Evolutionary conservation across 1,140 invertebrate genomes (phyloP).

Genomic region (Drosophila mayri): DNA sequence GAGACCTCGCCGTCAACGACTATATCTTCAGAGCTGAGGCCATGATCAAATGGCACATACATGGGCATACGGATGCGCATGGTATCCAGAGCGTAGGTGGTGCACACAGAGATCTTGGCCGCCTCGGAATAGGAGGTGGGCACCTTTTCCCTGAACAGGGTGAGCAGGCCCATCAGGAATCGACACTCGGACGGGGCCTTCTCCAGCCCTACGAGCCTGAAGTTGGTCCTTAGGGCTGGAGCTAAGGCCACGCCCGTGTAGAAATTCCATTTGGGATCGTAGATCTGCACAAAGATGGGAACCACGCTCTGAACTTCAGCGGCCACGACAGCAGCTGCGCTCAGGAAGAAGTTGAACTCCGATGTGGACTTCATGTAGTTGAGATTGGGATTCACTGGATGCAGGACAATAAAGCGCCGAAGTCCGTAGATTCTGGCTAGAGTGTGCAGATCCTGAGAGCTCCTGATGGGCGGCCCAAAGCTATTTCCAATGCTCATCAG

Average conservation of each 20-base stretch:
- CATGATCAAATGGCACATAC: slow-evolving; percentile 72
- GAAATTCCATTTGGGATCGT: slow-evolving; percentile 92
- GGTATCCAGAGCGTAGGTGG: slow-evolving; percentile 93
- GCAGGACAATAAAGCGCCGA: slow-evolving; percentile 92
- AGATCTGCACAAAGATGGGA: slow-evolving; percentile 94
- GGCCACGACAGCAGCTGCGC: slow-evolving; percentile 93
- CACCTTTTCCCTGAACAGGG: slow-evolving; percentile 93
- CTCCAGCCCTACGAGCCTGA: slow-evolving; percentile 95
- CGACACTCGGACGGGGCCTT: slow-evolving; percentile 92
- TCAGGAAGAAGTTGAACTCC: slow-evolving; percentile 93
- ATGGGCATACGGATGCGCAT: slow-evolving; percentile 86
- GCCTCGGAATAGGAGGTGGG: slow-evolving; percentile 88
- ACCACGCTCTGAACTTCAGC: slow-evolving; percentile 92
- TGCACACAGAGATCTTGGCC: slow-evolving; percentile 89
- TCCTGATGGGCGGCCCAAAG: slow-evolving; percentile 87
- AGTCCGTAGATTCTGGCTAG: slow-evolving; percentile 92
- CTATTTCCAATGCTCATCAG: slow-evolving; percentile 89
- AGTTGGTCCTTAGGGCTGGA: slow-evolving; percentile 90
- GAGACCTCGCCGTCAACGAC: slow-evolving; percentile 51
- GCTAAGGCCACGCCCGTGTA: slow-evolving; percentile 92
- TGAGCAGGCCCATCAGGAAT: slow-evolving; percentile 92
- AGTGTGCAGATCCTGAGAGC: slow-evolving; percentile 85
- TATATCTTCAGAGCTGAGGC: slow-evolving; percentile 58
- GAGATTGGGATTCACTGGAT: slow-evolving; percentile 86
- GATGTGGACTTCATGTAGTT: slow-evolving; percentile 89